Evolutionary conservation across 2,888 invertebrate genomes (phyloP).

Genomic region (Dinocampus coccinellae): DNA sequence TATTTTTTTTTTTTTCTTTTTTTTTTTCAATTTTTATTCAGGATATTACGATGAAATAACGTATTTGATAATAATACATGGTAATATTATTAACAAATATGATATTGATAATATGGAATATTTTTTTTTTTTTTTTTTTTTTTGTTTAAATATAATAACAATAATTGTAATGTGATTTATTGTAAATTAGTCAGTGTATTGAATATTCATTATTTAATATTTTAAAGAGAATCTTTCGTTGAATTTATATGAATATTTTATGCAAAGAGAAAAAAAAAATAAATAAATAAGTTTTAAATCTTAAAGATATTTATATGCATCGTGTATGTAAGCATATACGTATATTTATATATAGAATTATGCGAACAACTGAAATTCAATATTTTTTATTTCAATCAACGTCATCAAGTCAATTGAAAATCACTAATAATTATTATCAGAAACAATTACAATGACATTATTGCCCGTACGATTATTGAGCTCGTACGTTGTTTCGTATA

Average conservation of each 20-base stretch:
- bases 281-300: not conserved
- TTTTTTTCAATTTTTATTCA: no score
- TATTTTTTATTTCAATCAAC: slow-evolving; percentile 42
- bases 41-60: no score
- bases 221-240: not conserved
- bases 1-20: no score
- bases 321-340: not conserved
- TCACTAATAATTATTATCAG: not conserved
- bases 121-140: no score
- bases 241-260: not conserved
- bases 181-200: not conserved
- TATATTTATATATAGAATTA: not conserved
- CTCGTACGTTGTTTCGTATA: no score
- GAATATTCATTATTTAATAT: not conserved
- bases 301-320: not conserved
- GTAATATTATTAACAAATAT: not conserved
- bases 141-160: no score
- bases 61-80: not conserved
- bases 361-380: slow-evolving; percentile 43
- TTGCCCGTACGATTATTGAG: no score
- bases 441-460: not conserved
- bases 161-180: not conserved
- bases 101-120: no score
- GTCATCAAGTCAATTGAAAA: slow-evolving; percentile 20
- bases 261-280: not conserved